phyloP scores from a whole-genome alignment of 2,113 vertebrate species.

The Guaruba guarouba region DNA sequence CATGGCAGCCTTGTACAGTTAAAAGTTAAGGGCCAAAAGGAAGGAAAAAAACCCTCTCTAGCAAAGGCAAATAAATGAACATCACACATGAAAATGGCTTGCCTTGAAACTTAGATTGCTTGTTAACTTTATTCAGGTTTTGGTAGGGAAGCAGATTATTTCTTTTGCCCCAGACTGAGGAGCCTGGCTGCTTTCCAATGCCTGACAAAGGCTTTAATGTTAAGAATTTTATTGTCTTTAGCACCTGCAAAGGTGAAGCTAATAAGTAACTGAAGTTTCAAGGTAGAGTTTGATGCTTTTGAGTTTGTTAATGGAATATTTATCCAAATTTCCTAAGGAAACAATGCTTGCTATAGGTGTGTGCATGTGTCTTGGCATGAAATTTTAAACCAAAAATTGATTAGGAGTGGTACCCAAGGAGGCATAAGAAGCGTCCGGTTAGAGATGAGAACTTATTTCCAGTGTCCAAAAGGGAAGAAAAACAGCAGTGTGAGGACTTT shows the following conservation, averaged over 20 bases:
- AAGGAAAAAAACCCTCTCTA: neutral
- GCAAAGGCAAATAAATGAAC: slow-evolving; percentile 18
- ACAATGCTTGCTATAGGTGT: neutral
- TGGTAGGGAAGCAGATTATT: slow-evolving; percentile 30
- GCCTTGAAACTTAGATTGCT: slow-evolving; percentile 42
- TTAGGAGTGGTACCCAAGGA: neutral
- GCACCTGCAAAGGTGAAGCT: slow-evolving; percentile 7
- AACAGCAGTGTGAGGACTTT: neutral
- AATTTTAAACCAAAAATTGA: neutral
- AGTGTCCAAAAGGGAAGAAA: neutral
- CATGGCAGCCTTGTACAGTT: neutral
- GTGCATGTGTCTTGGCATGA: neutral
- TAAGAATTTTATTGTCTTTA: slow-evolving; percentile 25
- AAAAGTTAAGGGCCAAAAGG: neutral
- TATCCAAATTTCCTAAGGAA: neutral
- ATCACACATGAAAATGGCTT: neutral
- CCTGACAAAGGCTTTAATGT: neutral
- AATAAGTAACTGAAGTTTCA: neutral
- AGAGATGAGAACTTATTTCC: neutral
- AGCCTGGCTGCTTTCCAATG: slow-evolving; percentile 7
- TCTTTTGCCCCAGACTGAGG: neutral
- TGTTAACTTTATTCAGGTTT: slow-evolving; percentile 22
- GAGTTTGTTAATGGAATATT: slow-evolving; percentile 3
- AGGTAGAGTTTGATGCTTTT: neutral
- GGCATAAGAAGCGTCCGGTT: neutral